Evolutionary conservation across 2,797 vertebrate species (phyloP).

Genomic region (Chaetophractus vellerosus): DNA sequence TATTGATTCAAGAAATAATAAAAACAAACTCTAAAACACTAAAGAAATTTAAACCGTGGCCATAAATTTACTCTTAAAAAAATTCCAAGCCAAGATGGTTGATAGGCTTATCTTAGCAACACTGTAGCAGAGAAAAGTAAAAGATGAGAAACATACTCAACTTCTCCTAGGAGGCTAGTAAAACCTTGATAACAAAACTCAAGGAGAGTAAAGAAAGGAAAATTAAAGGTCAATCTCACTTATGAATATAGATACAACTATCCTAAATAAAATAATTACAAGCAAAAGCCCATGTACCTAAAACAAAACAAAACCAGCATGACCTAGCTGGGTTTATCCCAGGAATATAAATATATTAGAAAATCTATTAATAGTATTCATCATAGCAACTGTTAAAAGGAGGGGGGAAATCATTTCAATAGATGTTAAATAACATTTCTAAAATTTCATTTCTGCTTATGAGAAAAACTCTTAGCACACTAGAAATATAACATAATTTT

Average conservation of each 20-base stretch:
- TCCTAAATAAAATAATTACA: conserved; percentile 39
- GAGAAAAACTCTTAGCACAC: conserved; percentile 19
- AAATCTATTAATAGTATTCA: not conserved
- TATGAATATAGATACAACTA: not conserved
- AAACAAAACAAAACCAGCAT: conserved; percentile 7
- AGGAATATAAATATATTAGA: not conserved
- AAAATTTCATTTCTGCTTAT: not conserved
- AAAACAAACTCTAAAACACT: not conserved
- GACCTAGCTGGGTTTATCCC: not conserved
- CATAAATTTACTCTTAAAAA: not conserved
- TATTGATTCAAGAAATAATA: conserved; percentile 43
- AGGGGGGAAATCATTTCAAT: not conserved
- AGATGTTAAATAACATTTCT: conserved; percentile 25
- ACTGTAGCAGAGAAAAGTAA: not conserved
- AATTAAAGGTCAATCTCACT: not conserved
- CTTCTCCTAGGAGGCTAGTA: not conserved
- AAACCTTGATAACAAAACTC: not conserved
- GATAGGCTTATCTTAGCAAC: not conserved
- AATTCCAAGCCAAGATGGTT: not conserved
- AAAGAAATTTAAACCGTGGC: not conserved
- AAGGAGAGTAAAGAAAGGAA: conserved; percentile 31
- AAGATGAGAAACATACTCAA: not conserved
- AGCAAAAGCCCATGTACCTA: not conserved
- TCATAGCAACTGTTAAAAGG: not conserved
- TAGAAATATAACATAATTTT: not conserved